Percentiles rank a stretch among this genome's conserved stretches.
Conservation (phyloP, 2,888 invertebrate genomes). For the Scrobipalpa costella region DNA sequence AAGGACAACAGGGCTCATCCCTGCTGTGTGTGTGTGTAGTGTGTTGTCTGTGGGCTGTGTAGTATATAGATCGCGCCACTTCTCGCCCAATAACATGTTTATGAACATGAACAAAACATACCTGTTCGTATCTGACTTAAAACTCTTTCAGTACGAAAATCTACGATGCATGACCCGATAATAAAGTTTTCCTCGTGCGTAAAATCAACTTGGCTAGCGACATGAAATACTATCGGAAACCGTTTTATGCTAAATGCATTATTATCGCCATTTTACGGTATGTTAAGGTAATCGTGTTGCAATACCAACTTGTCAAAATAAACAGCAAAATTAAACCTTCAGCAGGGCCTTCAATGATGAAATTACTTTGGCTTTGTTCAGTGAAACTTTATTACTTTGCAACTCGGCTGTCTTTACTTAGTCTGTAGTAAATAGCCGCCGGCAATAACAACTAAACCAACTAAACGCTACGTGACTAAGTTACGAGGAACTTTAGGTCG, state of each 20-base stretch:
- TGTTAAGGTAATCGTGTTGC: background rate
- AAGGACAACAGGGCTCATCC: too few relatives aligned
- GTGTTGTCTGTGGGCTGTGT: too few relatives aligned
- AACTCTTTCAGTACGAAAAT: background rate
- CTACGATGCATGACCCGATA: background rate
- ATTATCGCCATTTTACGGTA: background rate
- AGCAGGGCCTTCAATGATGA: conserved; percentile 12
- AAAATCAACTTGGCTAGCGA: background rate
- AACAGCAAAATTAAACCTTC: conserved; percentile 6
- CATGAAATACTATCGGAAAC: background rate
- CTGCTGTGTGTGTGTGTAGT: too few relatives aligned
- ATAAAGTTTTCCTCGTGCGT: conserved; percentile 4
- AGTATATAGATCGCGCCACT: too few relatives aligned
- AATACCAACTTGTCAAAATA: background rate
- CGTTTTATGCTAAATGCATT: background rate
- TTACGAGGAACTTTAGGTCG: conserved; percentile 14
- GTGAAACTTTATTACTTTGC: conserved; percentile 16
- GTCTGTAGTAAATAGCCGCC: conserved; percentile 8
- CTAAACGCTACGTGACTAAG: conserved; percentile 20
- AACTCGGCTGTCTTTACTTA: conserved; percentile 13
- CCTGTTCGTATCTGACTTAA: too few relatives aligned
- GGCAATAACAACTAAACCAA: conserved; percentile 20
- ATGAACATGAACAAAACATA: too few relatives aligned
- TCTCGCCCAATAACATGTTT: too few relatives aligned
- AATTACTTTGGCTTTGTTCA: conserved; percentile 10